These are phyloP conservation scores for Lepilemur septentrionalis DNA, from an alignment of 2,797 vertebrate genomes.

Conservation along the genomic window DNA sequence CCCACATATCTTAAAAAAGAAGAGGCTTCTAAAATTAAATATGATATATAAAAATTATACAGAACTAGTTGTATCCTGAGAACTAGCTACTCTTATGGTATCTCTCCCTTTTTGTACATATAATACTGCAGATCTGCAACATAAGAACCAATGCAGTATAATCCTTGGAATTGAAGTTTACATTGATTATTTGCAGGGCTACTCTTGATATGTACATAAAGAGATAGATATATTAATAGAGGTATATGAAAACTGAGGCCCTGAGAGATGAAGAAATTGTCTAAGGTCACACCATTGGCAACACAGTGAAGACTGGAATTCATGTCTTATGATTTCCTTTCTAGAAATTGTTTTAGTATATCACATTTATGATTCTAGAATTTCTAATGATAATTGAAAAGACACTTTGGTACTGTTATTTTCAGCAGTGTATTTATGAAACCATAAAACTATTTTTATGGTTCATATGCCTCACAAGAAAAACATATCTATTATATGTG, in stretches of 20 bases:
- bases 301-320: not conserved
- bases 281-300: constrained; percentile 1
- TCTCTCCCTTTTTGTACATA: not conserved
- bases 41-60: not conserved
- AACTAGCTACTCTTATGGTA: not conserved
- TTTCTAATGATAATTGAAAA: constrained; percentile 47
- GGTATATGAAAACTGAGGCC: not conserved
- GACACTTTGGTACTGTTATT: constrained; percentile 20
- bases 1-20: constrained; percentile 31
- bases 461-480: constrained; percentile 38
- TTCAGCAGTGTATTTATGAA: constrained; percentile 20
- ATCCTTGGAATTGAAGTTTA: not conserved
- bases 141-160: constrained; percentile 21
- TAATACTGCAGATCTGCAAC: not conserved
- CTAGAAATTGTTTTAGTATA: constrained; percentile 52
- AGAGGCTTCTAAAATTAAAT: constrained; percentile 43
- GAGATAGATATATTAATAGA: too few relatives aligned
- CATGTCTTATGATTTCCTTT: constrained; percentile 19
- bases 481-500: constrained; percentile 12
- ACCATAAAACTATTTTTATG: constrained; percentile 40
- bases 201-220: not conserved
- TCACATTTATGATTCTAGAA: constrained; percentile 50
- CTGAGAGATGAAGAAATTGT: constrained; percentile 25
- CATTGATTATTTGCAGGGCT: not conserved
- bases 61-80: not conserved